phyloP scores from a whole-genome alignment of 2,797 vertebrate genomes.

The Catostomus latipinnis region DNA sequence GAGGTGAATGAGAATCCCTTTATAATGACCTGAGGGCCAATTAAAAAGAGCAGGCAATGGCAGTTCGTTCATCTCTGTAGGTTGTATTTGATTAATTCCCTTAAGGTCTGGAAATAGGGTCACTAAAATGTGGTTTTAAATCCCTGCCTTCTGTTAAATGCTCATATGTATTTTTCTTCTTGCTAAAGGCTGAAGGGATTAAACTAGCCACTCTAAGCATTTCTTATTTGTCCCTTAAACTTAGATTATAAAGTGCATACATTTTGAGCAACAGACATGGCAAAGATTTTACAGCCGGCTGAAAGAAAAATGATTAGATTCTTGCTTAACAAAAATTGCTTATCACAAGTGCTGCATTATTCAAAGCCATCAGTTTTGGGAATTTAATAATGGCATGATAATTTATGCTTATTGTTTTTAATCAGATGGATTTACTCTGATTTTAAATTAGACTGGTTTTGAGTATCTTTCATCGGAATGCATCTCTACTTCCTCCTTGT shows the following conservation, averaged over 20 bases:
- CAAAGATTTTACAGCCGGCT: too few relatives aligned
- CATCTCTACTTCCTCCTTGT: not conserved
- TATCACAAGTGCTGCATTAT: constrained; percentile 38
- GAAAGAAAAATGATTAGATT: not conserved
- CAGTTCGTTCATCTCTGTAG: constrained; percentile 27
- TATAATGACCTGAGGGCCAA: constrained; percentile 19
- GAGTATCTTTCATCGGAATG: not conserved
- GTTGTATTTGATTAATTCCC: constrained; percentile 39
- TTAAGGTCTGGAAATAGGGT: constrained; percentile 23
- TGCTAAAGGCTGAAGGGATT: constrained; percentile 30
- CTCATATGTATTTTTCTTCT: constrained; percentile 34
- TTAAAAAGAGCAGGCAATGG: constrained; percentile 28
- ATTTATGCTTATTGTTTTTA: constrained; percentile 33
- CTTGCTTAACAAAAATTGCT: constrained; percentile 4
- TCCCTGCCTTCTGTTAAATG: constrained; percentile 22
- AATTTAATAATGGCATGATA: constrained; percentile 40
- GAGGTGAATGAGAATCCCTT: constrained; percentile 26
- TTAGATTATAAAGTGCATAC: constrained; percentile 24
- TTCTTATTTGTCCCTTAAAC: constrained; percentile 19
- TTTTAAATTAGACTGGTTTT: not conserved
- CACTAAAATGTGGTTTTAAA: constrained; percentile 36
- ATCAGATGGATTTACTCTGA: constrained; percentile 15
- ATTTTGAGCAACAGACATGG: constrained; percentile 13
- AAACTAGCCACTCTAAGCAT: constrained; percentile 31
- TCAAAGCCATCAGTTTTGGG: constrained; percentile 18